Conservation (phyloP, 2,888 invertebrate genomes). For the Diogma glabrata region DNA sequence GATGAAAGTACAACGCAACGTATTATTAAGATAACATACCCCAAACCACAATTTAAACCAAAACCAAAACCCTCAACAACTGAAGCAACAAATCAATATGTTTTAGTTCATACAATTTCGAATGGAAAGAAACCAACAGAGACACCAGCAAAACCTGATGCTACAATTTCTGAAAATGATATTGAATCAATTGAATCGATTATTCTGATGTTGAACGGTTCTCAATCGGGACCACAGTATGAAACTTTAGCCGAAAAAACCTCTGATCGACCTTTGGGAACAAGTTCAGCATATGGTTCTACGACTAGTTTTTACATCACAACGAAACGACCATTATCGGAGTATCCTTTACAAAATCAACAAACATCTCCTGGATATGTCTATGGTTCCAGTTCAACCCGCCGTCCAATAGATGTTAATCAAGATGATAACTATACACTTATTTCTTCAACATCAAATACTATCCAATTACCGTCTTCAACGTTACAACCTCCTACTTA, state of each 20-base stretch:
- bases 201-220: constrained; percentile 49
- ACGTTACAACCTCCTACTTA: constrained; percentile 27
- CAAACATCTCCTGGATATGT: too few relatives aligned
- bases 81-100: constrained; percentile 38
- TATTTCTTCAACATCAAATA: neutral
- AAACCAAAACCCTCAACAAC: constrained; percentile 32
- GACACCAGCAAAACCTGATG: constrained; percentile 15
- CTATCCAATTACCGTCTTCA: constrained; percentile 6
- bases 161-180: constrained; percentile 20
- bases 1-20: constrained; percentile 7
- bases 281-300: constrained; percentile 11
- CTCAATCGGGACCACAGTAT: constrained; percentile 33
- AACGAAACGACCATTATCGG: constrained; percentile 30
- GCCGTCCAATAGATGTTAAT: constrained; percentile 5
- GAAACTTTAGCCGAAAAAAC: constrained; percentile 23
- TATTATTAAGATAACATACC: constrained; percentile 33
- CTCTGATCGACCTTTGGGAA: neutral
- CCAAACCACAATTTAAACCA: constrained; percentile 45
- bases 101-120: constrained; percentile 45
- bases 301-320: constrained; percentile 20
- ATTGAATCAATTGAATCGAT: constrained; percentile 48
- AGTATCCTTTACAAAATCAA: too few relatives aligned
- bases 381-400: constrained; percentile 5
- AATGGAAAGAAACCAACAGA: constrained; percentile 28
- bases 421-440: constrained; percentile 1